Evolutionary conservation across 2,113 vertebrate species (phyloP).

Genomic region (Planiliza haematocheilus): DNA sequence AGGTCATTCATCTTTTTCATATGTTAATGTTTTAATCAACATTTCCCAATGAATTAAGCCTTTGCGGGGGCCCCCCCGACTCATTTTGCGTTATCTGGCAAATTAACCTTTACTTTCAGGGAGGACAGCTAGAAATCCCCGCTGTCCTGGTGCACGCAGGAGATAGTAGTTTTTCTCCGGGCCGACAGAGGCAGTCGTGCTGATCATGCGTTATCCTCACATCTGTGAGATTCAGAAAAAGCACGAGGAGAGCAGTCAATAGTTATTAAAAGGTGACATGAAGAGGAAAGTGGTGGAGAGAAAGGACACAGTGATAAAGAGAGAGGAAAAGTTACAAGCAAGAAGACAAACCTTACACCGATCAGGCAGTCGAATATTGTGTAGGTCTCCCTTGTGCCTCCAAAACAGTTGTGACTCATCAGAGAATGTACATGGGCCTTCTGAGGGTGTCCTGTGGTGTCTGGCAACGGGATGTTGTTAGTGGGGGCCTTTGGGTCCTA

Average conservation of each 20-base stretch:
- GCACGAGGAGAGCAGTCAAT: neutral
- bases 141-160: conserved; percentile 9
- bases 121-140: conserved; percentile 47
- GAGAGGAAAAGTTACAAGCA: neutral
- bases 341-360: neutral
- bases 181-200: conserved; percentile 11
- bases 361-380: too few species aligned
- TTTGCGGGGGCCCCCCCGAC: conserved; percentile 37
- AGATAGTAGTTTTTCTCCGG: neutral
- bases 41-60: conserved; percentile 62
- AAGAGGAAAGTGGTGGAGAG: neutral
- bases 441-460: too few species aligned
- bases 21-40: conserved; percentile 80
- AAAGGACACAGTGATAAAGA: conserved; percentile 22
- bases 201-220: conserved; percentile 22
- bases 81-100: conserved; percentile 67
- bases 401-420: too few species aligned
- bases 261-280: conserved; percentile 15
- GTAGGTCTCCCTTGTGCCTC: too few species aligned
- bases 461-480: too few species aligned
- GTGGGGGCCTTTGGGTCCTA: too few species aligned
- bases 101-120: conserved; percentile 73
- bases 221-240: conserved; percentile 13
- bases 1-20: conserved; percentile 77
- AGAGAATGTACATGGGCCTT: too few species aligned